A percentile compares a stretch with the other conserved stretches of the same genome.
phyloP scores from a whole-genome alignment of 1,140 invertebrate genomes.

The Zaprionus ornatus region DNA sequence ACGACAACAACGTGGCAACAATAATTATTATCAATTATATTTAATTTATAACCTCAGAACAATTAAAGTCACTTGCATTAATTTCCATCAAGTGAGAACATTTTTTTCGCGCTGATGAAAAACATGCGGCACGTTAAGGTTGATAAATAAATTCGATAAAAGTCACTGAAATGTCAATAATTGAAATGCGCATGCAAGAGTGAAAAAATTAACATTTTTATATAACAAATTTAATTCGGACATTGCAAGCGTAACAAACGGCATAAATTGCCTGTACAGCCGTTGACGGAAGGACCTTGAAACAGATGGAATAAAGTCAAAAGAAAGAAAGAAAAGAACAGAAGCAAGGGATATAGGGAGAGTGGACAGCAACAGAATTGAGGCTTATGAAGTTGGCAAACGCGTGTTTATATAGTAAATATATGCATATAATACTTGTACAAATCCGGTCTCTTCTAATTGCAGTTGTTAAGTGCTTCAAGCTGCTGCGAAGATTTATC shows the following conservation, averaged over 20 bases:
- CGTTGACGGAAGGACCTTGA: constrained; percentile 26
- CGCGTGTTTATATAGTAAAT: background rate
- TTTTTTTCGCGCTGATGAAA: background rate
- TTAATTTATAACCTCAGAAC: constrained; percentile 38
- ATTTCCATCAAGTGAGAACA: background rate
- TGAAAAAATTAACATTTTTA: constrained; percentile 67
- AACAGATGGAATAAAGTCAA: constrained; percentile 2
- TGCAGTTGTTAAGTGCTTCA: constrained; percentile 54
- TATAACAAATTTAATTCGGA: constrained; percentile 70
- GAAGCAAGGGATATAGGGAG: background rate
- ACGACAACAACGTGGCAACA: constrained; percentile 17
- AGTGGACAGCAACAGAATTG: background rate
- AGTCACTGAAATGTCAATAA: constrained; percentile 71
- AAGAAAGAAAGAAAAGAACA: background rate
- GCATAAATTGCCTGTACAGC: constrained; percentile 49
- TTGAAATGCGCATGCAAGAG: constrained; percentile 54
- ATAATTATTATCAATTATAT: constrained; percentile 44
- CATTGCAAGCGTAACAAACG: constrained; percentile 51
- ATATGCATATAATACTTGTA: constrained; percentile 21
- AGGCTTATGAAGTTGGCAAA: background rate
- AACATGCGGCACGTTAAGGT: constrained; percentile 28
- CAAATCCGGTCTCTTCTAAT: constrained; percentile 49
- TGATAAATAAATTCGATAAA: constrained; percentile 71
- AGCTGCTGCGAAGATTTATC: constrained; percentile 57
- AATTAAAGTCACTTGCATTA: constrained; percentile 24